Conservation (phyloP, 23 tunicate species). For the Oikopleura dioica region DNA sequence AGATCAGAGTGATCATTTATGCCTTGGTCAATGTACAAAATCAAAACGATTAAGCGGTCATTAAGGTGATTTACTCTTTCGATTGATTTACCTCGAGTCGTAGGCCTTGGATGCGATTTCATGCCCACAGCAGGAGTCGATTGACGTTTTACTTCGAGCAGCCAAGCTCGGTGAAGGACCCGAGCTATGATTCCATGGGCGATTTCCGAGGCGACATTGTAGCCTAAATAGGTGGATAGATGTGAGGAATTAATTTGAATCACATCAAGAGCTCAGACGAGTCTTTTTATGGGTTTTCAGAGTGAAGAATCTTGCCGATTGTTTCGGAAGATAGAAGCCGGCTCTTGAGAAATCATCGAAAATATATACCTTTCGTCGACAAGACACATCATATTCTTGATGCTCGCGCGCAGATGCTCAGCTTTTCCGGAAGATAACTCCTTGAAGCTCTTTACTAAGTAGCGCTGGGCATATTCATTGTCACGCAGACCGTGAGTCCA, state of each 20-base stretch:
- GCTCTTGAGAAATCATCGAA: too few species aligned
- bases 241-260: too few species aligned
- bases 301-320: too few species aligned
- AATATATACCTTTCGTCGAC: slow-evolving; percentile 3
- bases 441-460: background rate
- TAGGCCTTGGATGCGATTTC: slow-evolving; percentile 9
- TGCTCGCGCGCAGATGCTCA: background rate
- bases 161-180: background rate
- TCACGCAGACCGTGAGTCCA: slow-evolving; percentile 8
- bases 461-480: slow-evolving; percentile 1
- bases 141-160: background rate
- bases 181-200: slow-evolving; percentile 1
- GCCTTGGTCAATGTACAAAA: too few species aligned
- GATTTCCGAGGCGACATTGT: background rate
- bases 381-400: background rate
- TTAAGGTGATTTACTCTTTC: background rate
- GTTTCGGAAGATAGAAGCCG: too few species aligned
- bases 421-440: background rate
- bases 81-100: background rate
- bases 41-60: background rate
- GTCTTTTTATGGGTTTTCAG: too few species aligned
- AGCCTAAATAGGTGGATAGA: background rate
- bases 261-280: too few species aligned
- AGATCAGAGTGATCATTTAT: too few species aligned
- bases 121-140: slow-evolving; percentile 10